Evolutionary conservation across 2,888 invertebrate genomes (phyloP).

Genomic region (Sinodicranocentrus sp.): DNA sequence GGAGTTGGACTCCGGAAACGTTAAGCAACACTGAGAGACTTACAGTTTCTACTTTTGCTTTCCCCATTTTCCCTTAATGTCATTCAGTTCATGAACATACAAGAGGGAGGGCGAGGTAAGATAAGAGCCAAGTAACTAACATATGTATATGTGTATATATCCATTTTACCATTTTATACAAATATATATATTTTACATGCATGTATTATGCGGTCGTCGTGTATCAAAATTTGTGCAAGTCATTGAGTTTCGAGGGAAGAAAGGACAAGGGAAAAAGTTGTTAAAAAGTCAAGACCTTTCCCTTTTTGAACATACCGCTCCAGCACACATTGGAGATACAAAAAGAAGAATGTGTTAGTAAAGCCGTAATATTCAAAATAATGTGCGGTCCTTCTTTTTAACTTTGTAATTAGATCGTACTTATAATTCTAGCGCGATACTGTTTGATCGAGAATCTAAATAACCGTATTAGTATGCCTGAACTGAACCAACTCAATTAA

Average conservation of each 20-base stretch:
- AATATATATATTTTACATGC: no score
- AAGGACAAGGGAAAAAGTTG: not conserved
- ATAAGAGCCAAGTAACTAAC: not conserved
- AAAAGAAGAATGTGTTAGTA: no score
- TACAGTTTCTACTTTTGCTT: no score
- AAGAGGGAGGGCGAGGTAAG: not conserved
- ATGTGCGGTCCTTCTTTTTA: no score
- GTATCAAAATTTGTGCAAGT: slow-evolving; percentile 31
- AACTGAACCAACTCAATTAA: no score
- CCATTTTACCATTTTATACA: not conserved
- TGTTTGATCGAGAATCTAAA: no score
- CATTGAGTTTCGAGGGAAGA: not conserved
- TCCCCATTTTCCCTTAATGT: not conserved
- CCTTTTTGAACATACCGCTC: no score
- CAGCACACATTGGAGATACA: no score
- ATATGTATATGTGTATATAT: not conserved
- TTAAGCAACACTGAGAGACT: not conserved
- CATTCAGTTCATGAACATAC: slow-evolving; percentile 8
- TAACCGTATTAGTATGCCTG: no score
- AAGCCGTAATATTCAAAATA: no score
- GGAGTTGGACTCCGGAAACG: slow-evolving; percentile 17
- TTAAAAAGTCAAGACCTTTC: slow-evolving; percentile 39
- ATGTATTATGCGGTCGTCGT: not conserved
- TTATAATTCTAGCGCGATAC: no score
- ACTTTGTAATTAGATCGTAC: no score